These are phyloP conservation scores for Papilio xuthus DNA, from an alignment of 1,140 invertebrate species.

Conservation along the genomic window DNA sequence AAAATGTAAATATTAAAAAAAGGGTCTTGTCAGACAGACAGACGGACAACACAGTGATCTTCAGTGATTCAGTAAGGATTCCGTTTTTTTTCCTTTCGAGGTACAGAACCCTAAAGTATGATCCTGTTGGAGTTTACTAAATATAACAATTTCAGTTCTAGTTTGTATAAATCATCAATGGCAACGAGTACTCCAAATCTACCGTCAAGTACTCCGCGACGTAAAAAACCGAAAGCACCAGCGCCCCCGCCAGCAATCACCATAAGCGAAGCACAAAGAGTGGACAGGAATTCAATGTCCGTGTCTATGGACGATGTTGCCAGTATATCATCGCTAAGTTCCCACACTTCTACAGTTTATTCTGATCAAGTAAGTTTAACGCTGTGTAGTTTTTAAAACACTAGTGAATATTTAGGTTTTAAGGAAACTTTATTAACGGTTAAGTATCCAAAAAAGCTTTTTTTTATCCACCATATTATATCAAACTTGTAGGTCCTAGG, in stretches of 20 bases:
- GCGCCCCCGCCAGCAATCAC: conserved; percentile 54
- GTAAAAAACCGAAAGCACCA: conserved; percentile 72
- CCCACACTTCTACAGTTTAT: conserved; percentile 67
- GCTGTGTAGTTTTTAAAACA: not conserved
- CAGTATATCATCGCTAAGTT: conserved; percentile 73
- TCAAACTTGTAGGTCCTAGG: too few species aligned
- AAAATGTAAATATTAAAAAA: too few species aligned
- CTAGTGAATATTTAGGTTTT: not conserved
- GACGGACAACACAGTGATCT: too few species aligned
- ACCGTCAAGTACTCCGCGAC: conserved; percentile 59
- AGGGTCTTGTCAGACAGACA: too few species aligned
- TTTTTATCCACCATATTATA: too few species aligned
- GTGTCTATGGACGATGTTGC: conserved; percentile 74
- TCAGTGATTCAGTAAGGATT: too few species aligned
- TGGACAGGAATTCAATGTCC: conserved; percentile 52
- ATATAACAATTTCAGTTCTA: conserved; percentile 49
- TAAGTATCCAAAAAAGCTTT: too few species aligned
- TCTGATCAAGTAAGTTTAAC: conserved; percentile 63
- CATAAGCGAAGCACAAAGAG: conserved; percentile 43
- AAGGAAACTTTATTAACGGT: too few species aligned
- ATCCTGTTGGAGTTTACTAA: too few species aligned
- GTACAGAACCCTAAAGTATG: too few species aligned
- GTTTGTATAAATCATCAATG: conserved; percentile 66
- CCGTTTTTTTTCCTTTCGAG: too few species aligned
- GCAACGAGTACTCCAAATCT: conserved; percentile 77